Percentiles rank a stretch among this genome's conserved stretches.
Evolutionary conservation across 2,888 invertebrate genomes (phyloP).

Genomic region (Agrochola macilenta): DNA sequence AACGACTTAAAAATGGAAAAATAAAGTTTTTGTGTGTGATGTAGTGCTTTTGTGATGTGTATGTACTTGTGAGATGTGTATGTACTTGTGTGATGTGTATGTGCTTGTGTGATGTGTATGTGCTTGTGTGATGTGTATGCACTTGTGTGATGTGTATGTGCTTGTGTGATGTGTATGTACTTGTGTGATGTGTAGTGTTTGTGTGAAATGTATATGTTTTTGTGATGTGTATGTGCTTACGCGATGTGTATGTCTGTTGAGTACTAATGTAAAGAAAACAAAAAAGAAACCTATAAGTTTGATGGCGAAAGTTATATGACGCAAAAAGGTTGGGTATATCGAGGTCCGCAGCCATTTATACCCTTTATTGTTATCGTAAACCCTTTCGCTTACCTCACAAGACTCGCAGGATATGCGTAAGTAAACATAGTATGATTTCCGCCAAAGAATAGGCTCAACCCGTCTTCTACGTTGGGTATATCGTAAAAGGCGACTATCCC

Average conservation of each 20-base stretch:
- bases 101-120: background rate
- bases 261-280: background rate
- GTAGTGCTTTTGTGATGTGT: no score
- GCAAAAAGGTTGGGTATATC: slow-evolving; percentile 28
- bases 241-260: background rate
- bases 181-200: no score
- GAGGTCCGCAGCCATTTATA: slow-evolving; percentile 38
- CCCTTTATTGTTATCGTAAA: slow-evolving; percentile 52
- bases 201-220: no score
- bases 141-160: background rate
- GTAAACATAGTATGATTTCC: slow-evolving; percentile 25
- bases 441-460: slow-evolving; percentile 25
- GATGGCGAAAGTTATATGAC: slow-evolving; percentile 25
- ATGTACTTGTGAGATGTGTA: no score
- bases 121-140: background rate
- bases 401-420: background rate
- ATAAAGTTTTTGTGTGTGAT: no score
- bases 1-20: no score
- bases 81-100: background rate
- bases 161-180: background rate
- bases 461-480: background rate
- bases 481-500: slow-evolving; percentile 14
- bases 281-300: slow-evolving; percentile 17
- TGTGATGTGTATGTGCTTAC: background rate
- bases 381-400: slow-evolving; percentile 49